Percentiles rank a stretch among this genome's conserved stretches.
phyloP scores from a whole-genome alignment of 2,113 vertebrate species.

The Eptesicus fuscus region DNA sequence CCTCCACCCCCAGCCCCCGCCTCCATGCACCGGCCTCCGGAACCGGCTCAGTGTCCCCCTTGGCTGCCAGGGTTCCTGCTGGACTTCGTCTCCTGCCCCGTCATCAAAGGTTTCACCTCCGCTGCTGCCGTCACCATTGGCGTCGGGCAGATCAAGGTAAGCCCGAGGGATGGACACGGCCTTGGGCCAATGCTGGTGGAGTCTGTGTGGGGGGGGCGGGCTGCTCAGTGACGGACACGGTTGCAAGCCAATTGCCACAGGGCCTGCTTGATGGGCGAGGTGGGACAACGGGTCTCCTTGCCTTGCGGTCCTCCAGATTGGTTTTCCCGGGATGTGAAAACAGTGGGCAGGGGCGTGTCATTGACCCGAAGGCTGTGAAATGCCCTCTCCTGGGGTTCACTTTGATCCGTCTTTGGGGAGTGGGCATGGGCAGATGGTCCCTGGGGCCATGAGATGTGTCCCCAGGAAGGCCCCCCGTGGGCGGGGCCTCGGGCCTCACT shows the following conservation, averaged over 20 bases:
- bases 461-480: too few relatives aligned
- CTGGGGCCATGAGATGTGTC: neutral
- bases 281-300: neutral
- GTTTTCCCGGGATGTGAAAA: neutral
- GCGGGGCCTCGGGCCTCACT: too few relatives aligned
- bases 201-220: accelerated
- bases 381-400: accelerated
- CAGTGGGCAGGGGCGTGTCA: neutral
- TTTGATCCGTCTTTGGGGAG: neutral
- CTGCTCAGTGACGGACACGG: accelerated
- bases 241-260: accelerated
- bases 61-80: conserved; percentile 89
- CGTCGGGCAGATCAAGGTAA: conserved; percentile 95
- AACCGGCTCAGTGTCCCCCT: neutral
- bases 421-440: neutral
- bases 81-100: conserved; percentile 95
- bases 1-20: accelerated
- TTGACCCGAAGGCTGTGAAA: accelerated
- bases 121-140: conserved; percentile 94
- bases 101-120: conserved; percentile 96
- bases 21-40: neutral
- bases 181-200: neutral
- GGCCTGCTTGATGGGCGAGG: neutral
- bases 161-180: accelerated
- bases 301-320: too few relatives aligned